These are phyloP conservation scores for Sebastiscus tertius DNA, from an alignment of 2,797 vertebrate species.

Conservation along the genomic window DNA sequence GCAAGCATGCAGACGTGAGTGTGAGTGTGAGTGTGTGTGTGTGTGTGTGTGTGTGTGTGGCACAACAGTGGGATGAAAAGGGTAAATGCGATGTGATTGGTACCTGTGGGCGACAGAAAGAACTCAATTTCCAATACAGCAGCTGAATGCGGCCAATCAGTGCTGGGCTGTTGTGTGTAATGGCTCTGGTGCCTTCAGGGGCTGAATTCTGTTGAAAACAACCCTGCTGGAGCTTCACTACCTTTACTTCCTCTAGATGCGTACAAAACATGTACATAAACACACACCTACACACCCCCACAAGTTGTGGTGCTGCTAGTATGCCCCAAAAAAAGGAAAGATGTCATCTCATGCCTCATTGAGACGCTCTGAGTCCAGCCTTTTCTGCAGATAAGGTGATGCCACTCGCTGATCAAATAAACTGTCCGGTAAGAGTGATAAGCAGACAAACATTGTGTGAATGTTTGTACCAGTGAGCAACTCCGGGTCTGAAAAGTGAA, in stretches of 20 bases:
- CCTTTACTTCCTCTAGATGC: conserved; percentile 42
- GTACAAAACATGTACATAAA: conserved; percentile 41
- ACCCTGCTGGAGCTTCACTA: conserved; percentile 60
- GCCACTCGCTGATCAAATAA: conserved; percentile 1
- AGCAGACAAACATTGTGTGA: not conserved
- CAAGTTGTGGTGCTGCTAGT: not conserved
- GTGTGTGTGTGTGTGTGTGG: conserved; percentile 19
- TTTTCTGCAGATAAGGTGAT: not conserved
- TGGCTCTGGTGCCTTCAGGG: conserved; percentile 74
- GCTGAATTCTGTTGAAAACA: conserved; percentile 62
- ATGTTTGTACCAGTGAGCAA: not conserved
- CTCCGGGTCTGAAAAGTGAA: too few relatives aligned
- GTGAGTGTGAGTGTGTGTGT: not conserved
- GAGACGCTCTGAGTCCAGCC: not conserved
- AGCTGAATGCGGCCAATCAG: conserved; percentile 83
- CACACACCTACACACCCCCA: conserved; percentile 2
- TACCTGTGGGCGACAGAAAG: conserved; percentile 81
- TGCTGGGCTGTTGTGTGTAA: conserved; percentile 77
- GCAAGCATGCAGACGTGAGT: conserved; percentile 19
- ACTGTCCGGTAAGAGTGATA: not conserved
- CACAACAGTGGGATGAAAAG: conserved; percentile 69
- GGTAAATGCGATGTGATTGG: conserved; percentile 78
- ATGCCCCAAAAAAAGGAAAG: not conserved
- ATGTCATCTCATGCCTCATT: not conserved
- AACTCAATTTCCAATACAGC: conserved; percentile 83